phyloP scores from a whole-genome alignment of 2,888 invertebrate species.

The Ramazzottius varieornatus region DNA sequence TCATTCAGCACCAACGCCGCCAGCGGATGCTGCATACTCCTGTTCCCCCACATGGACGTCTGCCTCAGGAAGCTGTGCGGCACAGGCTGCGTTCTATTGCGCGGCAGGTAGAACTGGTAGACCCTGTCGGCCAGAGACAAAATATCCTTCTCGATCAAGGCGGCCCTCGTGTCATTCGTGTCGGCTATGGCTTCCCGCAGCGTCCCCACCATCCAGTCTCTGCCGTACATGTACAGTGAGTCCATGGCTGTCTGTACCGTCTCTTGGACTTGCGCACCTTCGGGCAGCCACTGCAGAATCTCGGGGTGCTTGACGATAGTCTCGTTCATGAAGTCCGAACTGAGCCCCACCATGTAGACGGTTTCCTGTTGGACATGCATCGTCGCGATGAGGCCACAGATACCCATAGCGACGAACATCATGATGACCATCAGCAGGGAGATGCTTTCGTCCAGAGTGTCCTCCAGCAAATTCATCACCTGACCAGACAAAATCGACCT shows the following conservation, averaged over 20 bases:
- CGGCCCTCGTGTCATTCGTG: background rate
- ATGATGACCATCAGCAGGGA: background rate
- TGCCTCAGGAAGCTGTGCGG: background rate
- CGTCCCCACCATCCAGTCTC: background rate
- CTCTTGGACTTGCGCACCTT: background rate
- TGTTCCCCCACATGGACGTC: background rate
- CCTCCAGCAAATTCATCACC: background rate
- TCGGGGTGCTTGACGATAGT: background rate
- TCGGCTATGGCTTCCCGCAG: background rate
- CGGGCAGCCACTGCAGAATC: background rate
- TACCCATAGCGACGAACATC: background rate
- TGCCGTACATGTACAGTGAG: background rate
- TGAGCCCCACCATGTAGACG: background rate
- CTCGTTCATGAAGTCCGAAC: background rate
- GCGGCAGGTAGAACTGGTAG: background rate
- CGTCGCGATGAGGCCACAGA: background rate
- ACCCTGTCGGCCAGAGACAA: background rate
- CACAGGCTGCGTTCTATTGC: background rate
- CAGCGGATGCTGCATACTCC: background rate
- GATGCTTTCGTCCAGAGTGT: background rate
- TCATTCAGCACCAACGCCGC: background rate
- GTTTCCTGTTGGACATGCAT: constrained; percentile 3
- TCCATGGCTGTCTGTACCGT: background rate
- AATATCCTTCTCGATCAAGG: background rate
- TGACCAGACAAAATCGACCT: background rate